Conservation (phyloP, 2,888 invertebrate species). For the Rotaria sp. region DNA sequence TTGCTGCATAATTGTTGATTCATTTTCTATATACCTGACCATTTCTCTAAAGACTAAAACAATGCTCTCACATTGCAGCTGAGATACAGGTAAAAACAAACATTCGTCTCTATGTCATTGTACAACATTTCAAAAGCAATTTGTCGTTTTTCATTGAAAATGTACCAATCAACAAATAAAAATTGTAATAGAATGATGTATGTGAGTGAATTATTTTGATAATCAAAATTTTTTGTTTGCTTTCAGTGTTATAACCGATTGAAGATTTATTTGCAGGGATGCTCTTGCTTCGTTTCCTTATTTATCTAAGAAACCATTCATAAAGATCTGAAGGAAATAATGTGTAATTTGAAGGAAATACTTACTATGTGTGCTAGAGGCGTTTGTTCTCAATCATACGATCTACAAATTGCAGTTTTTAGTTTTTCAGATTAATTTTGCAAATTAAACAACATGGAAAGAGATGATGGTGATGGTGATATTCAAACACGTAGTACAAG, state of each 20-base stretch:
- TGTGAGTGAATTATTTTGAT: background rate
- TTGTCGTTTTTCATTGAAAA: too few species aligned
- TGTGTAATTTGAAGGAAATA: background rate
- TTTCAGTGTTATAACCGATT: background rate
- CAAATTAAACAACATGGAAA: background rate
- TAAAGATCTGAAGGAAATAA: background rate
- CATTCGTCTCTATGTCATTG: background rate
- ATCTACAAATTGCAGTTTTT: background rate
- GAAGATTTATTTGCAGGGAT: background rate
- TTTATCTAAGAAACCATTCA: background rate
- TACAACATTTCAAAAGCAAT: background rate
- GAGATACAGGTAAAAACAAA: background rate
- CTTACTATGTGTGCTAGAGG: background rate
- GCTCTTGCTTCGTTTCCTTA: background rate
- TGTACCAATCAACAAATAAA: too few species aligned
- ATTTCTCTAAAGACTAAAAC: background rate
- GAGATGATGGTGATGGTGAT: background rate
- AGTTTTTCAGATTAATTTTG: background rate
- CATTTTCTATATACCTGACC: background rate
- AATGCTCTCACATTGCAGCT: background rate
- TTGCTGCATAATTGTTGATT: background rate
- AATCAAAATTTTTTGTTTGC: background rate
- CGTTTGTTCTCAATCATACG: background rate
- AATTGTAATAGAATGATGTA: too few species aligned
- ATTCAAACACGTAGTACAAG: background rate